Evolutionary conservation across 2,113 vertebrate species (phyloP), one percentile per base, ranked within the genome.

Genomic region (Rhabdomys dilectus): DNA sequence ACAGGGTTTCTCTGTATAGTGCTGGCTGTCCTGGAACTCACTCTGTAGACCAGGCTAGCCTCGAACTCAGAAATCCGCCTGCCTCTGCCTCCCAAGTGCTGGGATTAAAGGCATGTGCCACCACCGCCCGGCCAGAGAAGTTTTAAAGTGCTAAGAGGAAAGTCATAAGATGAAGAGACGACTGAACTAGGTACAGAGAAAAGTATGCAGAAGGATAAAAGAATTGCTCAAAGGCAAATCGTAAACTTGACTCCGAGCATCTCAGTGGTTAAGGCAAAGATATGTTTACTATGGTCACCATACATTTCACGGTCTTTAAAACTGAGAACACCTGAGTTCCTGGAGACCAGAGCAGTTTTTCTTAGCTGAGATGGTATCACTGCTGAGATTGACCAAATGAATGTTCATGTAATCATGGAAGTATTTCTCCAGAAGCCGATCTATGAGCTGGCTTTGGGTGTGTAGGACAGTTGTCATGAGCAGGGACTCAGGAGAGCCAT

Each of bases 391-490:
- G 70, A 53, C n/a, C 86, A 86, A 78, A 31, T 84, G 64, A 89
- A 42, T 88, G 90, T 73, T 75, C 62, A 21, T 84, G 68, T 82
- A 56, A 70, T 89, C 24, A 76, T 82, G 29, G 48, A 68, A 62
- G 36, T 91, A 16, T 91, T 88, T 94, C 15, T 26, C 64, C 82
- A 88, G 87, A 68, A 76, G 45, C 93, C 45, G 93, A 87, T 82
- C 42, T 93, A 89, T 75, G 10, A 51, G 42, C 87, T 36, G 39
- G 11, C 42, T 95, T 51, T 87, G 36, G 51, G 12, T 88, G 22
- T 45, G 58, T 6, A 82, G 90, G 29, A 72, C 2, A 77, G 29
- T 80, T 93, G 39, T 86, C 19, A 6, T 22, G 8, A 90, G 77
- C 13, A 48, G 75, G 45, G n/a, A 58, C 53, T 60, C n/a, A n/a